Evolutionary conservation across 1,140 invertebrate species (phyloP).

Genomic region (Heliconius himera): DNA sequence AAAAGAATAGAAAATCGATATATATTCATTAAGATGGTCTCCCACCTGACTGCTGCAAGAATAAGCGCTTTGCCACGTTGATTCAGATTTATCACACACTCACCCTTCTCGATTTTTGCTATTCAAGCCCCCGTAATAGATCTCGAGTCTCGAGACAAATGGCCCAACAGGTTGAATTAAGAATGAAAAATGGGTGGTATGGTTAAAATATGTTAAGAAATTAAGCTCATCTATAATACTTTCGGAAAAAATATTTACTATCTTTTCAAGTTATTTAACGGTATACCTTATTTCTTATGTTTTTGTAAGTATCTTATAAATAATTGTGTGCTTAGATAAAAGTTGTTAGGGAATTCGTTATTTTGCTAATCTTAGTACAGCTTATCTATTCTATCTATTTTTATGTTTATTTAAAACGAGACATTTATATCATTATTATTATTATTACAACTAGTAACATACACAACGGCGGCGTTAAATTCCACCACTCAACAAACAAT

Average conservation of each 20-base stretch:
- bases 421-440: not conserved
- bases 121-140: constrained; percentile 43
- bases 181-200: not conserved
- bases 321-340: too few relatives aligned
- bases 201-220: not conserved
- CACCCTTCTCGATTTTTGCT: constrained; percentile 54
- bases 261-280: too few relatives aligned
- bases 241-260: too few relatives aligned
- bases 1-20: not conserved
- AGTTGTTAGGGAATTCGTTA: too few relatives aligned
- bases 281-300: too few relatives aligned
- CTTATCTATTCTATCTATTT: too few relatives aligned
- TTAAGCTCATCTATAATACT: not conserved
- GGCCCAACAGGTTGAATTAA: constrained; percentile 29
- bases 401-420: not conserved
- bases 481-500: too few relatives aligned
- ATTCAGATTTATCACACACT: constrained; percentile 69
- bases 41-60: constrained; percentile 38
- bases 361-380: too few relatives aligned
- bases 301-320: too few relatives aligned
- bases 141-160: constrained; percentile 34
- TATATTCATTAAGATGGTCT: constrained; percentile 62
- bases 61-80: constrained; percentile 48
- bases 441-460: not conserved
- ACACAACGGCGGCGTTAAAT: not conserved